Base-by-base conservation (phyloP, 2,888 invertebrate species). In the Dasypogon diadema region DNA sequence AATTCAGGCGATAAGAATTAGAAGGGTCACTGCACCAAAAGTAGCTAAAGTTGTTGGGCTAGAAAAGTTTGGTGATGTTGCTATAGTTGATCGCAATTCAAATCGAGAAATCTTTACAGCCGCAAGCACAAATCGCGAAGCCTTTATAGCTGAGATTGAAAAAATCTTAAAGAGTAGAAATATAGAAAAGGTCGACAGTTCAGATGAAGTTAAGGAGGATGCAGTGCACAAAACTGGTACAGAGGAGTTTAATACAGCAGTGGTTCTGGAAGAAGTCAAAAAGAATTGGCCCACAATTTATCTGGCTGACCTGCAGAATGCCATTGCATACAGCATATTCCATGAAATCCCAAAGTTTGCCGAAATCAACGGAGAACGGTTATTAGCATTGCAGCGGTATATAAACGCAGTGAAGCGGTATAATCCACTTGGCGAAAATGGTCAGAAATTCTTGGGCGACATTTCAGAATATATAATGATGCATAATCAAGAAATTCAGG, bases 301-400 rank as follows among this genome's bases (percentile, higher is more conserved):
- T 84, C 93, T 95, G 85, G 90, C 91, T 79, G 99, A 99, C 86
- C 85, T 99, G 76, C 95, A 97, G 85, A 93, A 92, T 81, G 93
- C 95, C 0, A 84, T 99, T n/a, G 89, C 91, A 80, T 94, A 93
- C 82, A 92, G 93, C 58, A 87, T 99, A 22, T 90, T 90, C 79
- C 93, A 94, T 80, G 99, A 99, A 88, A 90, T 99, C 24, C 89
- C 93, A 2, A 88, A 92, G 77, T 87, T 89, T 48, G 90, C 91
- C 82, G 83, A 84, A 16, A 92, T 99, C 58, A 87, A 87, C 18
- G 93, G 92, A 1, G 92, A 93, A 78, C 89, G 91, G 76, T 84
- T 97, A 72, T 84, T 87, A 74, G 94, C 95, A 0, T 85, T 99
- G 16, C 89, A 92, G 80, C 87, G 89, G 22, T 97, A 93, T 83